Percentiles rank a stretch among this genome's conserved stretches.
phyloP scores from a whole-genome alignment of 2,888 invertebrate species.

The Stegophylla sp. region DNA sequence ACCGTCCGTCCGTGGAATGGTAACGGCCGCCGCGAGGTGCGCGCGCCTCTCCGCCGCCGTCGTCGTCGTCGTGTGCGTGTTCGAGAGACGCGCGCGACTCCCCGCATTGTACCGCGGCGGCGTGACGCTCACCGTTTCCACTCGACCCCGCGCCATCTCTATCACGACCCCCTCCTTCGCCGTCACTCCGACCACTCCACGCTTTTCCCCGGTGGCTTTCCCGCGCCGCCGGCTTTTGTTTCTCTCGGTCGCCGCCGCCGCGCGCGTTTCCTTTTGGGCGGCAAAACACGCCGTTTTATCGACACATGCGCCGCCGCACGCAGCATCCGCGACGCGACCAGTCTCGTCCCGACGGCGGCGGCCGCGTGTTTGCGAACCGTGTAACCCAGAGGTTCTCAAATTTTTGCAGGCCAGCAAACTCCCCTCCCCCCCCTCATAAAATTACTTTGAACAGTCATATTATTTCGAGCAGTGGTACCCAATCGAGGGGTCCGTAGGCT shows the following conservation, averaged over 20 bases:
- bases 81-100: background rate
- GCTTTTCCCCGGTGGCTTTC: too few species aligned
- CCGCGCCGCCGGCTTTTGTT: background rate
- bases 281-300: constrained; percentile 30
- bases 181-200: constrained; percentile 12
- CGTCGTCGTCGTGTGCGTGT: background rate
- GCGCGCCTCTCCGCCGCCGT: background rate
- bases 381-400: too few species aligned
- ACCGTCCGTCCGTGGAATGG: constrained; percentile 42
- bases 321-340: constrained; percentile 11
- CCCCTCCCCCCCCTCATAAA: too few species aligned
- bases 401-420: too few species aligned
- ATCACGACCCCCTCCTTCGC: background rate
- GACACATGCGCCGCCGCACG: constrained; percentile 45
- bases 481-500: too few species aligned
- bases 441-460: too few species aligned
- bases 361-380: background rate
- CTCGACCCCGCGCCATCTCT: too few species aligned
- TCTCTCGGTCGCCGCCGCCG: constrained; percentile 58
- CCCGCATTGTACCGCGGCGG: background rate
- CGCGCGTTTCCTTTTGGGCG: constrained; percentile 60
- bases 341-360: background rate
- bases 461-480: too few species aligned
- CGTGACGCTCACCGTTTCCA: too few species aligned
- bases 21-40: constrained; percentile 46